These are phyloP conservation scores for Agrotis segetum DNA, from an alignment of 2,888 invertebrate genomes.

Conservation along the genomic window DNA sequence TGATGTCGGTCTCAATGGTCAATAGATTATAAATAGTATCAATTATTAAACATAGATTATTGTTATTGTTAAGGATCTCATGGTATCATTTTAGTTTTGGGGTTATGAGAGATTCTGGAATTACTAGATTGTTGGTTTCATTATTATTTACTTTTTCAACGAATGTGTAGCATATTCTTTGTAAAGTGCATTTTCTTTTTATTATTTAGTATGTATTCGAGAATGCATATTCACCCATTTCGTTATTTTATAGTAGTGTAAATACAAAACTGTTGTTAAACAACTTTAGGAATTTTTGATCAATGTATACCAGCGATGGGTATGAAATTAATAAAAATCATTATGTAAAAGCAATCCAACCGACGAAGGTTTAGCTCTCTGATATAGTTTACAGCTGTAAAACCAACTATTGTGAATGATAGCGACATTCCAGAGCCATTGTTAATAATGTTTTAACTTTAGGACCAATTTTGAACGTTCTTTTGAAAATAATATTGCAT, in stretches of 20 bases:
- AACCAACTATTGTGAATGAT: constrained; percentile 84
- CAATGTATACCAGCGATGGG: constrained; percentile 63
- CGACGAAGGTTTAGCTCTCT: constrained; percentile 81
- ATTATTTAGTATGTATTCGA: constrained; percentile 58
- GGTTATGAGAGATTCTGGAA: constrained; percentile 87
- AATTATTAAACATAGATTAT: constrained; percentile 89
- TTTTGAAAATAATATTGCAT: constrained; percentile 91
- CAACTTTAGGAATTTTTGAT: constrained; percentile 74
- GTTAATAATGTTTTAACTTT: constrained; percentile 91
- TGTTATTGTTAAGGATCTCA: constrained; percentile 91
- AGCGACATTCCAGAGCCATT: constrained; percentile 90
- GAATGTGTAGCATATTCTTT: constrained; percentile 66
- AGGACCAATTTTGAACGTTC: constrained; percentile 91
- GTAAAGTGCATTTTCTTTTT: constrained; percentile 61
- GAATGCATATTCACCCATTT: constrained; percentile 59
- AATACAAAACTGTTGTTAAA: constrained; percentile 75
- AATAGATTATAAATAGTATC: constrained; percentile 88
- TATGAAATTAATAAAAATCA: constrained; percentile 63
- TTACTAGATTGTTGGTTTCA: constrained; percentile 82
- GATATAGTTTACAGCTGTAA: constrained; percentile 74
- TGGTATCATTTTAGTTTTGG: constrained; percentile 85
- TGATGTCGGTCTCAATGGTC: constrained; percentile 90
- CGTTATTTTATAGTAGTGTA: constrained; percentile 65
- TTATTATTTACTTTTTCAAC: constrained; percentile 74
- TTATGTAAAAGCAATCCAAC: constrained; percentile 57